phyloP scores from a whole-genome alignment of 2,113 vertebrate genomes.

The Scortum barcoo region DNA sequence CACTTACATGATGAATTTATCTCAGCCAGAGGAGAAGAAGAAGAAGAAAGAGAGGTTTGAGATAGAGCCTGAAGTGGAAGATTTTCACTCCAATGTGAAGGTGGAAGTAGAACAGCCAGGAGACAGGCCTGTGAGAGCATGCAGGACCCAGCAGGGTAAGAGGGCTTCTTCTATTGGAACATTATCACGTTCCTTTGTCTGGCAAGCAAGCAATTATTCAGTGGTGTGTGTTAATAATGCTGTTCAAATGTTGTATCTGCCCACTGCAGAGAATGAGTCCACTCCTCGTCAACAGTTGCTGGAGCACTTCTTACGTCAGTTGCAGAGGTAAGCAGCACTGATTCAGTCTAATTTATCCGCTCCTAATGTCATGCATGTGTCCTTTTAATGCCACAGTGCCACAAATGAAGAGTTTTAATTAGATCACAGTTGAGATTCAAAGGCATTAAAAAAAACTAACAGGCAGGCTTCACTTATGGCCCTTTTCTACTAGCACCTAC shows the following conservation, averaged over 20 bases:
- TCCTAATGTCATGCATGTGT: background rate
- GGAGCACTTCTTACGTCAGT: slow-evolving; percentile 95
- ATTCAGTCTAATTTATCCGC: background rate
- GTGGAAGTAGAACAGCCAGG: slow-evolving; percentile 91
- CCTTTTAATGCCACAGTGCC: background rate
- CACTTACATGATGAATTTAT: background rate
- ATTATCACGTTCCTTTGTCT: background rate
- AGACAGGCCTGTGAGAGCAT: slow-evolving; percentile 92
- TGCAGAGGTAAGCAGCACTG: slow-evolving; percentile 90
- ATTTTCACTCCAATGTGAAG: slow-evolving; percentile 90
- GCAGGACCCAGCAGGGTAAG: slow-evolving; percentile 93
- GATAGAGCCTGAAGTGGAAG: slow-evolving; percentile 89
- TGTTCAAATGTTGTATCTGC: slow-evolving; percentile 28
- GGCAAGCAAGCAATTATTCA: background rate
- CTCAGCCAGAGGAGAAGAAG: slow-evolving; percentile 91
- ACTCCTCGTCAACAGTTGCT: slow-evolving; percentile 95
- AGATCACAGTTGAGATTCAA: background rate
- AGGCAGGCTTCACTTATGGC: too few relatives aligned
- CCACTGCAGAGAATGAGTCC: slow-evolving; percentile 90
- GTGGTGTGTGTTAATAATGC: background rate
- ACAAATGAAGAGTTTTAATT: background rate
- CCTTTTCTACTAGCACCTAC: too few relatives aligned
- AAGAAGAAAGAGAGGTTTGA: slow-evolving; percentile 93
- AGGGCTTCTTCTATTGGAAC: background rate
- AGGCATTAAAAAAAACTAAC: too few relatives aligned